Evolutionary conservation across 2,888 invertebrate genomes (phyloP).

Genomic region (Acronicta alni): DNA sequence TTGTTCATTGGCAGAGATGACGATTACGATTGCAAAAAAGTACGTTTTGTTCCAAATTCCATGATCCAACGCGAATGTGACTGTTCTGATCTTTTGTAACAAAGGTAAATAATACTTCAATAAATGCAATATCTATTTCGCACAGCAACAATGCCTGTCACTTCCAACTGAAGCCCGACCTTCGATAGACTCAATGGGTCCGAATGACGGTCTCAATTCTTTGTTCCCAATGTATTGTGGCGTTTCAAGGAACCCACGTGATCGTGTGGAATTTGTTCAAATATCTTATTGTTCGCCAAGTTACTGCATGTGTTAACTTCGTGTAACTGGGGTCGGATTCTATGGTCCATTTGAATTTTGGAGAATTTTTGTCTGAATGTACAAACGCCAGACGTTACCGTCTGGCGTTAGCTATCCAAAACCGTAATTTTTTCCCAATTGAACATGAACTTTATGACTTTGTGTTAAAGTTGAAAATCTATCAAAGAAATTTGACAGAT

Average conservation of each 20-base stretch:
- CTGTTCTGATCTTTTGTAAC: background rate
- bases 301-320: constrained; percentile 9
- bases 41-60: background rate
- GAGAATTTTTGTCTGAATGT: too few species aligned
- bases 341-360: too few species aligned
- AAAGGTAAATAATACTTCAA: too few species aligned
- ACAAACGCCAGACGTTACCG: too few species aligned
- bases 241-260: constrained; percentile 23
- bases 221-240: constrained; percentile 33
- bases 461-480: too few species aligned
- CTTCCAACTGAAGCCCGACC: constrained; percentile 24
- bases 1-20: too few species aligned
- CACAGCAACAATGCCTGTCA: constrained; percentile 31
- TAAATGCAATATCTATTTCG: constrained; percentile 32
- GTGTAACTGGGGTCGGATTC: too few species aligned
- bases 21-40: too few species aligned
- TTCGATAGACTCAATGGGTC: constrained; percentile 28
- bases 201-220: constrained; percentile 31
- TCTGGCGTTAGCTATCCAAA: too few species aligned
- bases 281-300: constrained; percentile 3
- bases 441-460: too few species aligned
- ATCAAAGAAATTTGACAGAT: too few species aligned
- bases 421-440: too few species aligned
- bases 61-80: background rate
- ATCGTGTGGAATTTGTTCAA: constrained; percentile 14